Percentiles rank a stretch among this genome's conserved stretches.
These are phyloP conservation scores for Zaprionus kolodkinae DNA, from an alignment of 1,140 invertebrate genomes.

Conservation along the genomic window DNA sequence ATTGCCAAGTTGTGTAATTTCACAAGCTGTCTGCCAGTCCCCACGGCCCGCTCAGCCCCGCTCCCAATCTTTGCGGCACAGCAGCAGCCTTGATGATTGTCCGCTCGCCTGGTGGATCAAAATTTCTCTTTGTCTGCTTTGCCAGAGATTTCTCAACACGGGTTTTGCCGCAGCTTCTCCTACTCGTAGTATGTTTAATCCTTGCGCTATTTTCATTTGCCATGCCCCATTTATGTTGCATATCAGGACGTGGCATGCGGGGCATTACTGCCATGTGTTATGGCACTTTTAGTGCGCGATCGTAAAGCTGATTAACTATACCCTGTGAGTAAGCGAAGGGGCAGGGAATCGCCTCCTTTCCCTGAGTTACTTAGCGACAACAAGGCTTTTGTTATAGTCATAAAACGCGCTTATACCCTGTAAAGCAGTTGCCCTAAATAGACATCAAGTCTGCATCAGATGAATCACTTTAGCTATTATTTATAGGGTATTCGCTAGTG, in stretches of 20 bases:
- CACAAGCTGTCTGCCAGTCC: constrained; percentile 2
- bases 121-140: constrained; percentile 72
- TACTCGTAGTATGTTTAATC: constrained; percentile 55
- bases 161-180: constrained; percentile 26
- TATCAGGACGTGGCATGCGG: constrained; percentile 50
- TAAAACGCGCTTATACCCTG: not conserved
- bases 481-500: not conserved
- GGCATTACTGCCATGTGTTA: constrained; percentile 51
- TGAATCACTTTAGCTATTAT: not conserved
- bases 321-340: constrained; percentile 8
- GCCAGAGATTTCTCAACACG: constrained; percentile 51
- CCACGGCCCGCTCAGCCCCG: not conserved
- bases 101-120: constrained; percentile 58
- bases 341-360: too few species aligned
- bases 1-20: constrained; percentile 63
- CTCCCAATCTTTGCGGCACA: not conserved
- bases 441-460: not conserved
- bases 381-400: not conserved
- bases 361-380: not conserved
- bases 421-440: not conserved
- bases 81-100: constrained; percentile 35
- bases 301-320: constrained; percentile 67
- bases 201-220: constrained; percentile 68
- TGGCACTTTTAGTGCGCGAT: constrained; percentile 42
- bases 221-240: constrained; percentile 62